These are phyloP conservation scores for Conger conger DNA, from an alignment of 2,113 vertebrate species.

Conservation along the genomic window DNA sequence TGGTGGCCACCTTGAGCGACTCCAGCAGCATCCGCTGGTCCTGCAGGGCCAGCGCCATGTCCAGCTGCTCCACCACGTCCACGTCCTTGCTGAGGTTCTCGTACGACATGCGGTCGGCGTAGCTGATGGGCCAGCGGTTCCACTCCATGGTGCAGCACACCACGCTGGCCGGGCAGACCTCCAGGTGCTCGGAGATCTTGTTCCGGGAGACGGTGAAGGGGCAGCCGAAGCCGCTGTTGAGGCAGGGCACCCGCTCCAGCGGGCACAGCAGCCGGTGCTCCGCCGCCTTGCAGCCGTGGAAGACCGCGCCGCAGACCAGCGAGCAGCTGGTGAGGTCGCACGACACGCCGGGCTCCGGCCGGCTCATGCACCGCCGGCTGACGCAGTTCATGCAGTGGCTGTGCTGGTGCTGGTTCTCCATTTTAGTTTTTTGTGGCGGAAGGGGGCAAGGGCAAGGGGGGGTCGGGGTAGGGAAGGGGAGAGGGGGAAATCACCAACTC, in stretches of 20 bases:
- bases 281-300: constrained; percentile 87
- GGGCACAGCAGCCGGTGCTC: constrained; percentile 92
- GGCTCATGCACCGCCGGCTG: constrained; percentile 84
- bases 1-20: constrained; percentile 89
- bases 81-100: constrained; percentile 89
- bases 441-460: too few species aligned
- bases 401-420: constrained; percentile 80
- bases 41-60: constrained; percentile 95
- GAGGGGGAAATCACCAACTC: constrained; percentile 56
- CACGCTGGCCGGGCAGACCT: constrained; percentile 91
- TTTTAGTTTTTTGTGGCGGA: constrained; percentile 40
- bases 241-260: constrained; percentile 86
- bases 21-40: constrained; percentile 92
- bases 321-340: constrained; percentile 86
- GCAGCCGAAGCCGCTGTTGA: constrained; percentile 91
- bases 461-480: neutral
- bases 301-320: constrained; percentile 88
- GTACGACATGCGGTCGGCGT: constrained; percentile 88
- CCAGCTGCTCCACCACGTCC: constrained; percentile 90
- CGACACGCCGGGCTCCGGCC: constrained; percentile 79
- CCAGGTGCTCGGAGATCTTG: constrained; percentile 89
- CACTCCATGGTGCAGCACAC: constrained; percentile 99
- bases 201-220: constrained; percentile 81
- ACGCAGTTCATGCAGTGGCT: constrained; percentile 88
- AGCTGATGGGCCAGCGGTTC: constrained; percentile 96